phyloP scores from a whole-genome alignment of 1,140 invertebrate genomes.

The Lutraria rhynchaena region DNA sequence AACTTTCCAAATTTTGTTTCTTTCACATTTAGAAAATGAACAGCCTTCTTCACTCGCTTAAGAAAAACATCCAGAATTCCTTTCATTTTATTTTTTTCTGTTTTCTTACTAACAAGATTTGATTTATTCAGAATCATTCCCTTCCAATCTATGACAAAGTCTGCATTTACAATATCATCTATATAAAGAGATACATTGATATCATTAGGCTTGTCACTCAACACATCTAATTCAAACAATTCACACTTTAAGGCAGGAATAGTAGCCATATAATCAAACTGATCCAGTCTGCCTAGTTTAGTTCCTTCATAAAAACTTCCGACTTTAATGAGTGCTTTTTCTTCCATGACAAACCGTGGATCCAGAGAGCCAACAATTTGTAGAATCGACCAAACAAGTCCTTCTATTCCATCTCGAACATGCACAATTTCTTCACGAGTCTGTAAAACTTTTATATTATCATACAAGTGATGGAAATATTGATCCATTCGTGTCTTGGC shows the following conservation, averaged over 20 bases:
- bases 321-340: slow-evolving; percentile 17
- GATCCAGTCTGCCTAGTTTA: background rate
- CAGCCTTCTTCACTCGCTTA: background rate
- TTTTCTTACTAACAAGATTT: slow-evolving; percentile 1
- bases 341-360: background rate
- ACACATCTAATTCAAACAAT: background rate
- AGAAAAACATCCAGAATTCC: slow-evolving; percentile 26
- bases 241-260: background rate
- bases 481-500: slow-evolving; percentile 5
- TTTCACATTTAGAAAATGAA: background rate
- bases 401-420: slow-evolving; percentile 29
- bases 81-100: background rate
- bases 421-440: slow-evolving; percentile 24
- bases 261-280: slow-evolving; percentile 28
- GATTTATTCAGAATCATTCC: background rate
- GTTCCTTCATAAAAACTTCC: slow-evolving; percentile 42
- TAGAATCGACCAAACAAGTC: background rate
- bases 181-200: slow-evolving; percentile 16
- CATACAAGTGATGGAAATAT: slow-evolving; percentile 25
- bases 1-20: slow-evolving; percentile 27
- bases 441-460: background rate
- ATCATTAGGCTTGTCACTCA: slow-evolving; percentile 1
- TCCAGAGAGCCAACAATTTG: background rate
- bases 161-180: background rate
- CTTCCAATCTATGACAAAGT: background rate